Evolutionary conservation across 2,797 vertebrate genomes (phyloP), one percentile per base, ranked within the genome.

Genomic region (Odontamblyopus lacepedii): DNA sequence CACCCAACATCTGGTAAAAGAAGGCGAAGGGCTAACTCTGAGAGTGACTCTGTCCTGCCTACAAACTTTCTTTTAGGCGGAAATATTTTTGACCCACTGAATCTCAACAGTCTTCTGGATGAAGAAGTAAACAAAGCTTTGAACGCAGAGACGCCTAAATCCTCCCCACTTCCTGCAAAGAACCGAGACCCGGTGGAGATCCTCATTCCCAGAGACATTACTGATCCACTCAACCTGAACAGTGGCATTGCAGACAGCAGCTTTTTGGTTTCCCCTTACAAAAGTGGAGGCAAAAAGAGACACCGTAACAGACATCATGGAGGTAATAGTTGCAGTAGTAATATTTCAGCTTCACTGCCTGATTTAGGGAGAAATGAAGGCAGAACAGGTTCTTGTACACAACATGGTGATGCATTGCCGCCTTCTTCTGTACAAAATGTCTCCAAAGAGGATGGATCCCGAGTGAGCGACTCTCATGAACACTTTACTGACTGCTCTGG

Each of bases 121-220:
- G 97, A 98, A 87, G 97, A 98, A 77, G 96, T 98, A 72, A 98
- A 95, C 93, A 92, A 77, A 60, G 95, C 95, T 0, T 94, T 97
- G 57, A 98, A 98, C 5, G 97, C 97, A 0, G 96, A 96, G 90
- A 98, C 97, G 0, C 97, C 97, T n/a, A 96, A 97, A 73, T 97
- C 96, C 2, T 98, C 97, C 1, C 97, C 97, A 0, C 91, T 98
- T 71, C 97, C 97, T 0, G 90, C 94, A 15, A 95, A 95, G 76
- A 94, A 88, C 78, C 89, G 93, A 56, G 94, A 98, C 77, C 97
- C 97, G 0, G 96, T 98, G 7, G 97, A 98, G 90, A 98, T 98
- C 76, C 92, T 98, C 66, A 96, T 98, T 74, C 97, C 97, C 13
- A 92, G 95, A 73, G 97, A 98, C 89, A 97, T 98, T 85, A 98